These are phyloP conservation scores for Archocentrus centrarchus DNA, from an alignment of 2,113 vertebrate genomes.

Conservation along the genomic window DNA sequence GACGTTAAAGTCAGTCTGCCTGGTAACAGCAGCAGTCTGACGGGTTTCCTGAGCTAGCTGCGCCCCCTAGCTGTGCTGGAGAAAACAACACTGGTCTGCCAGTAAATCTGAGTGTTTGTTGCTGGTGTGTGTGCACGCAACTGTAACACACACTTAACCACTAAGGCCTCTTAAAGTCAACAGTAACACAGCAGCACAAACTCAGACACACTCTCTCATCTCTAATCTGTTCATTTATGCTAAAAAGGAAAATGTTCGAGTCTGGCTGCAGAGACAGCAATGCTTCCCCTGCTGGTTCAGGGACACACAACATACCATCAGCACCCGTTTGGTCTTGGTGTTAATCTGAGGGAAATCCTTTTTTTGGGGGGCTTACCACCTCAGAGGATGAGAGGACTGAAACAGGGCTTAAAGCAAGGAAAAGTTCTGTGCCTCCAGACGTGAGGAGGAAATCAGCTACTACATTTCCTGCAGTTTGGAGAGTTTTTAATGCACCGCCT, in stretches of 20 bases:
- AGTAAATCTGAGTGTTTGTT: background rate
- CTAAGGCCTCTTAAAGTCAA: background rate
- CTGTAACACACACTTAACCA: background rate
- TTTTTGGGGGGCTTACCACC: background rate
- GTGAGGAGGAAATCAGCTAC: background rate
- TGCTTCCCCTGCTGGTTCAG: background rate
- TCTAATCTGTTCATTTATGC: background rate
- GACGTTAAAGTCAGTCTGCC: constrained; percentile 41
- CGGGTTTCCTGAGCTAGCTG: constrained; percentile 19
- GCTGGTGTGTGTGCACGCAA: background rate
- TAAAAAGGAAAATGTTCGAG: background rate
- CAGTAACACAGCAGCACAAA: background rate
- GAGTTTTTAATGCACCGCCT: background rate
- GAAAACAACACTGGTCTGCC: background rate
- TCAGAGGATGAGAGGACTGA: background rate
- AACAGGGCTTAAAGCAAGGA: background rate
- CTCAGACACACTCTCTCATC: background rate
- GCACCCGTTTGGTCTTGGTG: background rate
- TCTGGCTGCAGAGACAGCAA: background rate
- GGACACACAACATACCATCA: background rate
- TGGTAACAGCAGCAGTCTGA: constrained; percentile 18
- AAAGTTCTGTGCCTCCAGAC: background rate
- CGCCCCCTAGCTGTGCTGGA: constrained; percentile 48
- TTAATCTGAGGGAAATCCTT: constrained; percentile 5
- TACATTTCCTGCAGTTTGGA: background rate